Conservation (phyloP, 2,113 vertebrate species). For the Pitta sordida region DNA sequence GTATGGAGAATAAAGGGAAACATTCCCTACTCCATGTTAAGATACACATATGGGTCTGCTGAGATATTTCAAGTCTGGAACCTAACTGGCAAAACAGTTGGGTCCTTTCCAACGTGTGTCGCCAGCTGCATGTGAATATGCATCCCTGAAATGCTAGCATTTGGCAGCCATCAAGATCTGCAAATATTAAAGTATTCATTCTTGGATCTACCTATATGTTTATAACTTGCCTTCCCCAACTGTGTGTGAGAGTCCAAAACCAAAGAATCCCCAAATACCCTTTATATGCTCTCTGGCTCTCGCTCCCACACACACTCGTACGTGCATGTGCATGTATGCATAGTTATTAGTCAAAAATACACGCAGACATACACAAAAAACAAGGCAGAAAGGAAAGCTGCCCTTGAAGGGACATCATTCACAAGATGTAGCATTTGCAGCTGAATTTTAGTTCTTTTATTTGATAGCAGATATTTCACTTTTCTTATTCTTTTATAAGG, state of each 20-base stretch:
- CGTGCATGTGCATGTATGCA: slow-evolving; percentile 43
- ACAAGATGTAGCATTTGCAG: background rate
- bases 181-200: slow-evolving; percentile 63
- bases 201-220: slow-evolving; percentile 64
- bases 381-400: slow-evolving; percentile 1
- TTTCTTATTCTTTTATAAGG: background rate
- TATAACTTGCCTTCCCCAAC: slow-evolving; percentile 42
- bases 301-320: slow-evolving; percentile 36
- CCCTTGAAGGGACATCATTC: background rate
- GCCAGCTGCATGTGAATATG: slow-evolving; percentile 65
- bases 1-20: background rate
- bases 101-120: background rate
- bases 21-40: background rate
- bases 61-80: slow-evolving; percentile 41
- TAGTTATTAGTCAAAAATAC: slow-evolving; percentile 48
- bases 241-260: slow-evolving; percentile 52
- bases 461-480: background rate
- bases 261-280: slow-evolving; percentile 68
- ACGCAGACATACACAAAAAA: background rate
- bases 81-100: slow-evolving; percentile 1
- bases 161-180: slow-evolving; percentile 54
- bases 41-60: background rate
- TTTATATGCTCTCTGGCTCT: slow-evolving; percentile 51
- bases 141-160: slow-evolving; percentile 61
- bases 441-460: background rate